These are phyloP conservation scores for Phrynosoma platyrhinos DNA, from an alignment of 2,113 vertebrate species.

Conservation along the genomic window DNA sequence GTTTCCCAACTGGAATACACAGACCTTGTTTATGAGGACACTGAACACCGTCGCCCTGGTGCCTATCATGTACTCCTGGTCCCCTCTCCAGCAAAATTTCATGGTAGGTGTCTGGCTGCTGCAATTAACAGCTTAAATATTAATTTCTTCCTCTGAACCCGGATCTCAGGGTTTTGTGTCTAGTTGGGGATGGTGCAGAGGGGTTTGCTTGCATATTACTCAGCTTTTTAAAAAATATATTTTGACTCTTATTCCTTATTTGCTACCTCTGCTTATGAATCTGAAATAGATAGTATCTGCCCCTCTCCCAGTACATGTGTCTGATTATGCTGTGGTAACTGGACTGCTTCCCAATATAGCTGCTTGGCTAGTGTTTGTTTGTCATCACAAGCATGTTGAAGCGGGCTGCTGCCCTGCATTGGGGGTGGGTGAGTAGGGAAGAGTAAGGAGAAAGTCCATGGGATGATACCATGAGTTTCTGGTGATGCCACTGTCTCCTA, in stretches of 20 bases:
- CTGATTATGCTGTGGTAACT: not conserved
- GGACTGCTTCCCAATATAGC: not conserved
- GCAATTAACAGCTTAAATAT: not conserved
- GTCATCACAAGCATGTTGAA: too few relatives aligned
- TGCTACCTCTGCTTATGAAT: not conserved
- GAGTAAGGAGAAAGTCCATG: too few relatives aligned
- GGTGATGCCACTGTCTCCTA: too few relatives aligned
- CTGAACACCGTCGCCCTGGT: slow-evolving; percentile 94
- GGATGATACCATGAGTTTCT: too few relatives aligned
- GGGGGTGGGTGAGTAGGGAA: too few relatives aligned
- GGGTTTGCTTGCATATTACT: not conserved
- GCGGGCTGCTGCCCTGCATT: too few relatives aligned
- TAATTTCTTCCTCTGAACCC: not conserved
- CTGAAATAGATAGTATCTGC: not conserved
- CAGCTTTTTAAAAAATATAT: not conserved
- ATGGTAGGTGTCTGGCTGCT: slow-evolving; percentile 83
- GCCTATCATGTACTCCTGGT: slow-evolving; percentile 99
- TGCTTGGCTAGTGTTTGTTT: not conserved
- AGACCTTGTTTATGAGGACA: slow-evolving; percentile 89
- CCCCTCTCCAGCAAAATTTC: slow-evolving; percentile 98
- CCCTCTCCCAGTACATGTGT: not conserved
- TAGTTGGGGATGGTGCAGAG: not conserved
- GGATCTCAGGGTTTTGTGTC: not conserved
- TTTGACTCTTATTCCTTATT: not conserved
- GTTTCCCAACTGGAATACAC: slow-evolving; percentile 89